Evolutionary conservation across 2,888 invertebrate species (phyloP).

Genomic region (Gasteruption jaculator): DNA sequence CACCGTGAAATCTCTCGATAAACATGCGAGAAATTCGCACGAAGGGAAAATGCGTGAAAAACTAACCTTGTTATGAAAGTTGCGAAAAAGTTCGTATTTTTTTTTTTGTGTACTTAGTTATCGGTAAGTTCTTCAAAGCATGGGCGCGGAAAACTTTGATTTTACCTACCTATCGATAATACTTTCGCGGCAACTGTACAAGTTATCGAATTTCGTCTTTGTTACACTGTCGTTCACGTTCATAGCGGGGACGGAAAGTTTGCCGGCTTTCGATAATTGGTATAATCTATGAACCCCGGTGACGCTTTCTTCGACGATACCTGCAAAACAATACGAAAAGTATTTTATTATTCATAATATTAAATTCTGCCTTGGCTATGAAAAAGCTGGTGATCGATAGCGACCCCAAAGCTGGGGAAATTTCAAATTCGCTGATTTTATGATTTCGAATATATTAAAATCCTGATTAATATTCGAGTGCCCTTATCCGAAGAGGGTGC

Average conservation of each 20-base stretch:
- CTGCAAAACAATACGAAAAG: constrained; percentile 50
- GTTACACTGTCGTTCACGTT: constrained; percentile 98
- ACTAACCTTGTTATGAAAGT: too few species aligned
- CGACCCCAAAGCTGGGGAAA: too few species aligned
- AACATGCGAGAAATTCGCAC: too few species aligned
- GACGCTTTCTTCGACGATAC: constrained; percentile 95
- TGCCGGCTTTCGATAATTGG: constrained; percentile 90
- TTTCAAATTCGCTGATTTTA: too few species aligned
- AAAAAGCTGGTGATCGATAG: too few species aligned
- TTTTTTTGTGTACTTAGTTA: background rate
- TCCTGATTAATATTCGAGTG: too few species aligned
- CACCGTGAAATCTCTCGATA: too few species aligned
- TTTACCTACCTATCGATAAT: constrained; percentile 71
- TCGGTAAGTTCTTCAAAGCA: background rate
- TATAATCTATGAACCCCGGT: constrained; percentile 97
- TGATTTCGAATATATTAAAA: too few species aligned
- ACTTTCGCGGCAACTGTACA: constrained; percentile 92
- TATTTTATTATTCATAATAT: constrained; percentile 4
- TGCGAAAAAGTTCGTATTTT: background rate
- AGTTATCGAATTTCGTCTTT: constrained; percentile 96
- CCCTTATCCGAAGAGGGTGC: too few species aligned
- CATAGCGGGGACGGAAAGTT: constrained; percentile 94
- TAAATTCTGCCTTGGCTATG: too few species aligned
- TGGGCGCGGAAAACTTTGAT: background rate
- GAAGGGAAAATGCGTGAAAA: too few species aligned